Evolutionary conservation across 2,888 invertebrate genomes (phyloP), one percentile per base, ranked within the genome.

Genomic region (Tineola bisselliella): DNA sequence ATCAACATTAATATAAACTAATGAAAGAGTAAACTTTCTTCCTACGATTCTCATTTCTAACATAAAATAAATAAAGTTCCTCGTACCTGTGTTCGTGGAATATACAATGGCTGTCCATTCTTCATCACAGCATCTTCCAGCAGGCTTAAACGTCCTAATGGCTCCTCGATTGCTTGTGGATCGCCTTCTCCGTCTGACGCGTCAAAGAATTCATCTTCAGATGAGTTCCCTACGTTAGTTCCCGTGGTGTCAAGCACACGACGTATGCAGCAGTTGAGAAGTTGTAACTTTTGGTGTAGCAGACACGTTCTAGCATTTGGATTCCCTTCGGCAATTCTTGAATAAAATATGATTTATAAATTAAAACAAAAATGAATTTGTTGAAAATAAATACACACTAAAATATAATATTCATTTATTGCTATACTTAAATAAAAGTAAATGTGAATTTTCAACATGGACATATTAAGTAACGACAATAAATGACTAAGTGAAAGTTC

Each of bases 261-360:
- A 63, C 89, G 90, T 66, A 94, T 92, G 76, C 94, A 94, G 71
- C 93, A 91, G 71, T 94, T 94, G 44, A 94, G 79, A 87, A 94
- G 91, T 84, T 97, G 97, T 48, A 99, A 89, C 76, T 99, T 99
- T 81, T 99, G 98, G 80, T 98, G 94, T 12, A 99, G 88, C 52
- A 98, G 88, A 75, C 97, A 97, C 8, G 95, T 94, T 62, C 95
- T 91, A 48, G 94, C 91, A 77, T 97, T 96, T 0, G 98, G 98
- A 66, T 91, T 89, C 11, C 95, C 96, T 57, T 89, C 81, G n/a
- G 92, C 89, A 63, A 97, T 87, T 67, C 95, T 96, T 88, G 69
- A 75, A 81, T 74, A 59, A 61, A 57, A 62, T 38, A 64, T 68
- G n/a, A n/a, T n/a, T n/a, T n/a, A n/a, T n/a, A n/a, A 30, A 38